These are phyloP conservation scores for Selene dorsalis DNA, from an alignment of 2,797 vertebrate species.

Conservation along the genomic window DNA sequence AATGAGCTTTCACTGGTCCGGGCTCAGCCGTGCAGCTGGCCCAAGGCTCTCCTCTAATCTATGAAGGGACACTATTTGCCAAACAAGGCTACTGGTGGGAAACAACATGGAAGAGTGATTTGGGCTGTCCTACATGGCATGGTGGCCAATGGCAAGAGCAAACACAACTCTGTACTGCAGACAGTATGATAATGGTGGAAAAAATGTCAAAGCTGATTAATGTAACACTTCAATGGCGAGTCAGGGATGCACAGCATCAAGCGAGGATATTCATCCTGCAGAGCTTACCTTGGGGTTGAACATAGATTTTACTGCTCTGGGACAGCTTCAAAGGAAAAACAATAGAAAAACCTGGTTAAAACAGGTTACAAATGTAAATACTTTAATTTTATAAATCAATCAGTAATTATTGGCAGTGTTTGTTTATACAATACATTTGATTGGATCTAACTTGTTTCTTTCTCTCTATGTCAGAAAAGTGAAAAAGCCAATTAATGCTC, in stretches of 20 bases:
- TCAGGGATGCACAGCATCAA: constrained; percentile 50
- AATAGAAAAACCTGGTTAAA: constrained; percentile 29
- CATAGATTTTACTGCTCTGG: constrained; percentile 86
- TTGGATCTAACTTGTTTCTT: constrained; percentile 20
- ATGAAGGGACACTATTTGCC: constrained; percentile 61
- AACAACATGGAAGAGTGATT: constrained; percentile 64
- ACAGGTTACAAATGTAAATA: constrained; percentile 36
- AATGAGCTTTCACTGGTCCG: constrained; percentile 40
- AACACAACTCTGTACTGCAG: constrained; percentile 54
- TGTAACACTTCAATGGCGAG: constrained; percentile 60
- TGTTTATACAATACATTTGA: constrained; percentile 30
- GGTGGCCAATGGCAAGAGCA: constrained; percentile 69
- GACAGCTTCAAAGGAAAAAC: constrained; percentile 83
- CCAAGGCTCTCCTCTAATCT: constrained; percentile 58
- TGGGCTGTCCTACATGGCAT: constrained; percentile 52
- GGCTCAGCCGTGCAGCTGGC: constrained; percentile 45
- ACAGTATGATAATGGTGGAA: constrained; percentile 63
- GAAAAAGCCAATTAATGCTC: constrained; percentile 20
- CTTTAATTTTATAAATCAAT: constrained; percentile 17
- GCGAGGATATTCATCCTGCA: constrained; percentile 42
- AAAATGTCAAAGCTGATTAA: constrained; percentile 67
- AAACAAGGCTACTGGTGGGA: constrained; percentile 64
- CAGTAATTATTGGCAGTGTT: constrained; percentile 12
- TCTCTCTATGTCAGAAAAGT: constrained; percentile 33
- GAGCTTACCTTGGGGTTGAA: constrained; percentile 94